These are phyloP conservation scores for Microctenopoma lineatum DNA, from an alignment of 2,797 vertebrate genomes.

Conservation along the genomic window DNA sequence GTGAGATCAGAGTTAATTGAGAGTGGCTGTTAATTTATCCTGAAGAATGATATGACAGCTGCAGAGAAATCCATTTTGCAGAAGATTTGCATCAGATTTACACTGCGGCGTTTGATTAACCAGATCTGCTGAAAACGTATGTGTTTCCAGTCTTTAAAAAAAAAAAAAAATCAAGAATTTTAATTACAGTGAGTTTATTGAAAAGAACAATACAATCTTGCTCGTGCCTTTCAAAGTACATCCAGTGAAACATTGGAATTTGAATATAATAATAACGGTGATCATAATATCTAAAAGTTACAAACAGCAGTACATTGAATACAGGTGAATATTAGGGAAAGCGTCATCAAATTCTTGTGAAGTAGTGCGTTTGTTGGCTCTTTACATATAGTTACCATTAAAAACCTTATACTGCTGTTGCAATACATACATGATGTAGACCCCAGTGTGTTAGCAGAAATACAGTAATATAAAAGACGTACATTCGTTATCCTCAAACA, in stretches of 20 bases:
- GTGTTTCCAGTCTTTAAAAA: background rate
- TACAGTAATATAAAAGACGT: conserved; percentile 43
- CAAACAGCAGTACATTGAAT: conserved; percentile 33
- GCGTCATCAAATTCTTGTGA: conserved; percentile 24
- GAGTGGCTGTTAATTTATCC: conserved; percentile 41
- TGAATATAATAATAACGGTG: conserved; percentile 24
- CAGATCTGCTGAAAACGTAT: conserved; percentile 19
- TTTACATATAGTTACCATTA: conserved; percentile 45
- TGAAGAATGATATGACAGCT: conserved; percentile 34
- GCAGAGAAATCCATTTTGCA: conserved; percentile 26
- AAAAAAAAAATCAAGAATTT: background rate
- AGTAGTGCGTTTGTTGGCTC: conserved; percentile 50
- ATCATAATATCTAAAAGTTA: conserved; percentile 29
- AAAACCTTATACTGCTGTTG: conserved; percentile 29
- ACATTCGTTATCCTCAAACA: conserved; percentile 52
- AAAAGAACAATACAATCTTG: conserved; percentile 73
- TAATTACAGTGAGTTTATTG: conserved; percentile 80
- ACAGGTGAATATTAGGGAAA: conserved; percentile 31
- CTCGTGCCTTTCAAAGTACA: conserved; percentile 62
- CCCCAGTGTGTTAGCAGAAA: conserved; percentile 23
- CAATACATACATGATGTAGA: conserved; percentile 29
- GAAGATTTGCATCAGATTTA: conserved; percentile 50
- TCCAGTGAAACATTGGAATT: conserved; percentile 56
- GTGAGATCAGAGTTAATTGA: conserved; percentile 51
- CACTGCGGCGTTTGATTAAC: conserved; percentile 29